phyloP scores from a whole-genome alignment of 2,797 vertebrate genomes.

The Synaphobranchus kaupii region DNA sequence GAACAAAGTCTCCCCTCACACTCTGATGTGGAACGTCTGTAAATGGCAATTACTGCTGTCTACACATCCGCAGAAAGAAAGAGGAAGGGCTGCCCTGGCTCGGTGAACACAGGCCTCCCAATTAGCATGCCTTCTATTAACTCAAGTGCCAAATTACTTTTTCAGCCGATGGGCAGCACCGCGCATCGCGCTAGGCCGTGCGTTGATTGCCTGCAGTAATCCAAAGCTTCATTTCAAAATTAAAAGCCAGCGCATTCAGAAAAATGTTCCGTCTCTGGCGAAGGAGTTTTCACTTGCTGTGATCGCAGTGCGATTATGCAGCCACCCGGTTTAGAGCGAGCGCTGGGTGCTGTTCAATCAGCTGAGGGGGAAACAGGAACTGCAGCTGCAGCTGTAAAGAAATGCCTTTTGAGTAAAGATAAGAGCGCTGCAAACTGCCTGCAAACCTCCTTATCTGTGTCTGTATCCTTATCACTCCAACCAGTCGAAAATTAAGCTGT shows the following conservation, averaged over 20 bases:
- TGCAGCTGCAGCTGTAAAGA: not conserved
- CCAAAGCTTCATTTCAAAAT: not conserved
- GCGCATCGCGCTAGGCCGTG: not conserved
- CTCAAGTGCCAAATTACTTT: not conserved
- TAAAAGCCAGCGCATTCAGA: not conserved
- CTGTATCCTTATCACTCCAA: no score
- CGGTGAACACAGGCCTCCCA: slow-evolving; percentile 27
- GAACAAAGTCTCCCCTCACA: slow-evolving; percentile 33
- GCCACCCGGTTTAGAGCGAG: no score
- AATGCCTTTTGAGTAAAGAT: not conserved
- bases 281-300: slow-evolving; percentile 46
- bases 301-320: slow-evolving; percentile 28
- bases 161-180: slow-evolving; percentile 8
- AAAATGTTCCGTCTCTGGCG: slow-evolving; percentile 11
- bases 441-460: slow-evolving; percentile 3
- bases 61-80: not conserved
- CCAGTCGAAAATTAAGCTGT: not conserved
- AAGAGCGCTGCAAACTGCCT: not conserved
- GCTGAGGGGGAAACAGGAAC: not conserved
- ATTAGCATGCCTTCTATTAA: slow-evolving; percentile 29
- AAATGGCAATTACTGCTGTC: slow-evolving; percentile 43
- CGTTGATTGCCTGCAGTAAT: not conserved
- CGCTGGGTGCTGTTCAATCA: not conserved
- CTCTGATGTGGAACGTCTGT: slow-evolving; percentile 47
- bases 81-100: not conserved